Evolutionary conservation across 2,113 vertebrate species (phyloP).

Genomic region (Halcyon senegalensis): DNA sequence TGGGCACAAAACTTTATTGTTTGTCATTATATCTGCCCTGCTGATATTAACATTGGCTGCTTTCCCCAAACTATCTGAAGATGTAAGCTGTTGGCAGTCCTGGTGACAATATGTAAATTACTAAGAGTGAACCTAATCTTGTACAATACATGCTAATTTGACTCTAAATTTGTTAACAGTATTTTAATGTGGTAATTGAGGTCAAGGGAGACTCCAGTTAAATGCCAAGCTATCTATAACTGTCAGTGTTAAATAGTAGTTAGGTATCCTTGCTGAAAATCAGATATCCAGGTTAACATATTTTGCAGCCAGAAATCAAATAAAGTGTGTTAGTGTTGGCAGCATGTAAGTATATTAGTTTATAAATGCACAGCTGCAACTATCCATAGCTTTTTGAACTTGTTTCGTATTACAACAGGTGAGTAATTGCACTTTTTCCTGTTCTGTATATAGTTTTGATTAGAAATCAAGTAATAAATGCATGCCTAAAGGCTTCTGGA

Average conservation of each 20-base stretch:
- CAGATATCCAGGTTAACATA: slow-evolving; percentile 51
- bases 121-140: slow-evolving; percentile 67
- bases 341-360: slow-evolving; percentile 47
- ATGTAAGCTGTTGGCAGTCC: slow-evolving; percentile 65
- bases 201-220: slow-evolving; percentile 69
- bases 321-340: slow-evolving; percentile 44
- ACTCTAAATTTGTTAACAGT: slow-evolving; percentile 80
- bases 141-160: slow-evolving; percentile 72
- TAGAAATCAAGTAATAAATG: slow-evolving; percentile 51
- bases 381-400: slow-evolving; percentile 22
- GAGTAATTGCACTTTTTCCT: slow-evolving; percentile 32
- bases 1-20: neutral
- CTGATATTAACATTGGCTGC: slow-evolving; percentile 46
- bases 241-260: slow-evolving; percentile 60
- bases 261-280: slow-evolving; percentile 59
- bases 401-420: slow-evolving; percentile 10
- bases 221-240: slow-evolving; percentile 72
- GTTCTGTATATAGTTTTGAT: slow-evolving; percentile 43
- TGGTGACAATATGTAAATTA: slow-evolving; percentile 75
- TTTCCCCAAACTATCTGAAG: slow-evolving; percentile 61
- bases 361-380: slow-evolving; percentile 31
- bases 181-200: slow-evolving; percentile 80
- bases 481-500: slow-evolving; percentile 43
- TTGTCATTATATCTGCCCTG: slow-evolving; percentile 29
- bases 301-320: slow-evolving; percentile 64